phyloP scores from a whole-genome alignment of 2,113 vertebrate genomes.

The Gymnogyps californianus region DNA sequence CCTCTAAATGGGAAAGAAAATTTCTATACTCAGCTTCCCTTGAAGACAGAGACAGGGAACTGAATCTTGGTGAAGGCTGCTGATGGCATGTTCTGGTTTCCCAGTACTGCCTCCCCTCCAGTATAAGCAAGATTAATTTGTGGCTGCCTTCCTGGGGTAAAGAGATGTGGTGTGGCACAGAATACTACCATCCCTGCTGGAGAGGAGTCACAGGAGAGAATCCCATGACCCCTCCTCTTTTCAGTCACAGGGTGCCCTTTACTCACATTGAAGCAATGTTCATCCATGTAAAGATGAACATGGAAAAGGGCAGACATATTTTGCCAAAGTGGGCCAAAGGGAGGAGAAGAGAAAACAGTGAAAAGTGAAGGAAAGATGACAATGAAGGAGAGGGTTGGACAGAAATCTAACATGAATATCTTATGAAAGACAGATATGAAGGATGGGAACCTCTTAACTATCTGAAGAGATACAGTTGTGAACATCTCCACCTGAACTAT shows the following conservation, averaged over 20 bases:
- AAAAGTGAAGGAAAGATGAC: neutral
- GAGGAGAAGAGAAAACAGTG: neutral
- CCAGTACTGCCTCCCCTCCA: neutral
- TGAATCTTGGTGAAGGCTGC: neutral
- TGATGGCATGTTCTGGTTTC: neutral
- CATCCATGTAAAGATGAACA: neutral
- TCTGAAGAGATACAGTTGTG: neutral
- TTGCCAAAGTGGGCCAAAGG: neutral
- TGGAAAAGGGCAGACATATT: neutral
- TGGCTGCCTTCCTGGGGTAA: neutral
- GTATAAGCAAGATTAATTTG: neutral
- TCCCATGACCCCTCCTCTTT: rapidly evolving
- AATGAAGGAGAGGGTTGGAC: neutral
- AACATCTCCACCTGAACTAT: neutral
- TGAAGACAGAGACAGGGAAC: neutral
- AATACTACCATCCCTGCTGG: neutral
- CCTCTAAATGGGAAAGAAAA: neutral
- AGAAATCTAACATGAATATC: neutral
- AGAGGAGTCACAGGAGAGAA: neutral
- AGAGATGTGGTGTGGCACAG: neutral
- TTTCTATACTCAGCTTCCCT: neutral
- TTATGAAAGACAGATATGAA: neutral
- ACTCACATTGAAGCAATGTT: neutral
- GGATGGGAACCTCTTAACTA: neutral
- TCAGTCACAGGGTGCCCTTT: neutral